phyloP scores from a whole-genome alignment of 2,888 invertebrate species.

The Brachyptera putata region DNA sequence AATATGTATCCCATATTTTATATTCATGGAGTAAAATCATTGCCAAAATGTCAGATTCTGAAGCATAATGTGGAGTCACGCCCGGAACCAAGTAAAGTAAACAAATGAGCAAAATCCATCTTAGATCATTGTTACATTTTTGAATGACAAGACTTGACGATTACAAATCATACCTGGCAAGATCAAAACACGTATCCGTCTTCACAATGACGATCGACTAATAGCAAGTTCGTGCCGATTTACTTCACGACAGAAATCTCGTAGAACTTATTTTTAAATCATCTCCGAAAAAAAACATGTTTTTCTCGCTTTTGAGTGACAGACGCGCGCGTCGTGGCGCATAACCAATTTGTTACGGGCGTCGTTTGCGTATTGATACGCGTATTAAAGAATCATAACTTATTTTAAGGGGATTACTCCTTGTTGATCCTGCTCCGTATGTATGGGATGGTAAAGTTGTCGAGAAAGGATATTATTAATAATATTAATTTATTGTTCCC shows the following conservation, averaged over 20 bases:
- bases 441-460: too few relatives aligned
- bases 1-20: too few relatives aligned
- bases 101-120: too few relatives aligned
- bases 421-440: neutral
- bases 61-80: too few relatives aligned
- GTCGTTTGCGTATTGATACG: constrained; percentile 1
- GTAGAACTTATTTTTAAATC: neutral
- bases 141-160: too few relatives aligned
- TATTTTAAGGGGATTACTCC: neutral
- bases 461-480: too few relatives aligned
- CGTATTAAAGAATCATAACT: neutral
- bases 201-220: neutral
- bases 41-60: too few relatives aligned
- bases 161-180: too few relatives aligned
- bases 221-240: neutral
- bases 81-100: too few relatives aligned
- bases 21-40: too few relatives aligned
- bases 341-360: neutral
- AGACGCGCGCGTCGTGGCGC: neutral
- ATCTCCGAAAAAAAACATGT: neutral
- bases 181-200: constrained; percentile 1
- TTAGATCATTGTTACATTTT: too few relatives aligned
- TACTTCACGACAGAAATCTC: neutral
- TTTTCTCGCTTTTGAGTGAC: neutral
- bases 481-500: too few relatives aligned